Evolutionary conservation across 2,113 vertebrate species (phyloP).

Genomic region (Sciurus niger): DNA sequence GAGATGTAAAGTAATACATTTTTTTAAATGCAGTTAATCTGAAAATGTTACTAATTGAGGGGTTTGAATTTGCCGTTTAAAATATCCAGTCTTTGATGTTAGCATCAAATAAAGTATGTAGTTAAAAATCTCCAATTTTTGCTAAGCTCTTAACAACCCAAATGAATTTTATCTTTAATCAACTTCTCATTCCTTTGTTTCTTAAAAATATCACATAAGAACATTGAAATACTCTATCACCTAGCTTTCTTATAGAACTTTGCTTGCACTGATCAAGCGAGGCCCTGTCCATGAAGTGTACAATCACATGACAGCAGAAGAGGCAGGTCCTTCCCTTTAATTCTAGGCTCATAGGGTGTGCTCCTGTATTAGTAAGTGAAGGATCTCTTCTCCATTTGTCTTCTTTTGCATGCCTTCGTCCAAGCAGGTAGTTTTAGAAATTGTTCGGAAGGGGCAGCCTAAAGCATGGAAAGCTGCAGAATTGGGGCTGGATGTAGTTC

Average conservation of each 20-base stretch:
- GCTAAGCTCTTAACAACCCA: neutral
- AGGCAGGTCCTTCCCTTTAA: neutral
- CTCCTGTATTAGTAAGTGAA: neutral
- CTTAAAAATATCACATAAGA: neutral
- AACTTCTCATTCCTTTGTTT: neutral
- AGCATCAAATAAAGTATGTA: slow-evolving; percentile 64
- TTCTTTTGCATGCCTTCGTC: neutral
- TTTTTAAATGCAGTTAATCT: slow-evolving; percentile 54
- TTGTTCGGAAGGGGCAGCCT: neutral
- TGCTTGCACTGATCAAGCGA: neutral
- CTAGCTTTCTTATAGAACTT: neutral
- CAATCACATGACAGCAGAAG: neutral
- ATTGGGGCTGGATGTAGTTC: neutral
- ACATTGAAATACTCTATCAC: neutral
- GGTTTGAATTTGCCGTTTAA: slow-evolving; percentile 67
- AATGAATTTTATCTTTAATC: slow-evolving; percentile 16
- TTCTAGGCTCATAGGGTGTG: neutral
- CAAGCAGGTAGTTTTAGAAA: neutral
- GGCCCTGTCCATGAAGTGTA: neutral
- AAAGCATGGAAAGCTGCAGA: neutral
- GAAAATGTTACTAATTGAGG: slow-evolving; percentile 63
- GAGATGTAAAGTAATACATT: slow-evolving; percentile 32
- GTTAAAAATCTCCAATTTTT: slow-evolving; percentile 48
- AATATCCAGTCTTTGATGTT: slow-evolving; percentile 41
- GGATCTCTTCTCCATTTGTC: neutral